Conservation (phyloP, 2,113 vertebrate species). For the human region GRCh38 chr2:213252501-213253000, state of each 20-base stretch:
- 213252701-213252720: not conserved
- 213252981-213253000: not conserved
- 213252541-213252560: not conserved
- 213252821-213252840: not conserved
- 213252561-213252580: constrained; percentile 24
- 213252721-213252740: not conserved
- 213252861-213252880: not conserved
- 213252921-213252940: not conserved
- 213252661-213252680: not conserved
- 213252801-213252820: constrained; percentile 2
- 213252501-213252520: not conserved
- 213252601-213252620: not conserved
- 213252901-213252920: not conserved
- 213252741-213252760: not conserved
- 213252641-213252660: not conserved
- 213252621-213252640: not conserved
- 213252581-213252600: not conserved
- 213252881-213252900: not conserved
- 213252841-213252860: not conserved
- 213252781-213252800: not conserved
- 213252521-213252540: not conserved
- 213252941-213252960: not conserved
- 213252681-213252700: constrained; percentile 34
- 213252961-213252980: not conserved
- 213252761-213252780: not conserved